Conservation (phyloP, 2,888 invertebrate species). For the Ectobius pallidus region DNA sequence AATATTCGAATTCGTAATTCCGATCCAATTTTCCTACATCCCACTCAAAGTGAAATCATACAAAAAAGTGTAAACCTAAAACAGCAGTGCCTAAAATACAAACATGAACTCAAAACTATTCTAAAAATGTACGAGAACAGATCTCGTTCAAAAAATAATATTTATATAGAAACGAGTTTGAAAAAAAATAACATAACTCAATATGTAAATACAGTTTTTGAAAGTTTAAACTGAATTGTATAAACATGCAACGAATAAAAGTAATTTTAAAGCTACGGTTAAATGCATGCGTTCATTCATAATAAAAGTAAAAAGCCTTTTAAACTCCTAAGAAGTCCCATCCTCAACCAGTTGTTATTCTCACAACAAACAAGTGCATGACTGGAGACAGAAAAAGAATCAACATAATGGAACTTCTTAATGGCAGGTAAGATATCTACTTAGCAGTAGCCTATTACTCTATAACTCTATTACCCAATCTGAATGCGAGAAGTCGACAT, state of each 20-base stretch:
- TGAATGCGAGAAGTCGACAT: no score
- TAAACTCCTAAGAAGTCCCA: background rate
- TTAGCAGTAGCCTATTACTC: no score
- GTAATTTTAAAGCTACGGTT: background rate
- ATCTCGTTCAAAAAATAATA: background rate
- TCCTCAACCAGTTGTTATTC: no score
- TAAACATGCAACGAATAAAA: conserved; percentile 26
- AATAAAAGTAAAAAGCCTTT: background rate
- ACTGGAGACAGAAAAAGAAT: no score
- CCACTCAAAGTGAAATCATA: background rate
- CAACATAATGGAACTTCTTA: no score
- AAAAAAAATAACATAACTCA: conserved; percentile 10
- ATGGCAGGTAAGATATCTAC: no score
- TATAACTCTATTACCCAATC: no score
- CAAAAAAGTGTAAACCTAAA: conserved; percentile 12
- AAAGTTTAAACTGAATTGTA: conserved; percentile 23
- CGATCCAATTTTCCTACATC: background rate
- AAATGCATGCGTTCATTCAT: background rate
- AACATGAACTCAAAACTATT: conserved; percentile 27
- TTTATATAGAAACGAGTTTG: conserved; percentile 14
- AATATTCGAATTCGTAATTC: background rate
- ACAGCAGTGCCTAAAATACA: conserved; percentile 18
- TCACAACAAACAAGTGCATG: no score
- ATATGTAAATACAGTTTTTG: conserved; percentile 27
- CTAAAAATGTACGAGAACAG: conserved; percentile 2